Evolutionary conservation across 2,797 vertebrate species (phyloP).

Genomic region (Australoheros facetus): DNA sequence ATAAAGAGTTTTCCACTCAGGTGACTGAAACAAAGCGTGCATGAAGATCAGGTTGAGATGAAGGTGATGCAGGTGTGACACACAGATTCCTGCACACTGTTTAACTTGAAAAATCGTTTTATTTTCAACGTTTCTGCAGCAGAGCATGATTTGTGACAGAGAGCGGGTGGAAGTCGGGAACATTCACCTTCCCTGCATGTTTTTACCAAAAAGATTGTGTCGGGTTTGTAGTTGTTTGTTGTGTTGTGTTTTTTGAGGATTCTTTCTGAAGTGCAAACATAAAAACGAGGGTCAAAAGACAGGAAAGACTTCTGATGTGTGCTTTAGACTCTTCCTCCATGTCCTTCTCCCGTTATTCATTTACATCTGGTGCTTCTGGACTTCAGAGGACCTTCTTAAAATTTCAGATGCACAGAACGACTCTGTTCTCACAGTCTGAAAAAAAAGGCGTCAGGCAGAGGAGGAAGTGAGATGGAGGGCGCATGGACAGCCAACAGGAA

Average conservation of each 20-base stretch:
- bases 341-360: background rate
- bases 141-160: background rate
- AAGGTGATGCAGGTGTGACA: background rate
- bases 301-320: background rate
- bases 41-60: background rate
- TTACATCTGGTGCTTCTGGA: background rate
- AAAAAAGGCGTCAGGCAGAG: slow-evolving; percentile 25
- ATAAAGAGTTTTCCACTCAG: background rate
- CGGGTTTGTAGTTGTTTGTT: background rate
- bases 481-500: slow-evolving; percentile 64
- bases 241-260: too few species aligned
- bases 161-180: background rate
- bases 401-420: background rate
- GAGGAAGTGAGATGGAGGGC: slow-evolving; percentile 64
- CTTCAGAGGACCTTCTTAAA: background rate
- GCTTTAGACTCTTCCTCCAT: background rate
- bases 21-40: background rate
- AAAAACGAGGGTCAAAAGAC: too few species aligned
- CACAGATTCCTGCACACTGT: background rate
- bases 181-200: too few species aligned
- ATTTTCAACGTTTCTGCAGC: background rate
- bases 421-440: slow-evolving; percentile 1
- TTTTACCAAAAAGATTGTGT: too few species aligned
- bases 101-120: background rate
- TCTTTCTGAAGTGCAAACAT: too few species aligned